Conservation (phyloP, 2,113 vertebrate species). For the Chinchilla lanigera region DNA sequence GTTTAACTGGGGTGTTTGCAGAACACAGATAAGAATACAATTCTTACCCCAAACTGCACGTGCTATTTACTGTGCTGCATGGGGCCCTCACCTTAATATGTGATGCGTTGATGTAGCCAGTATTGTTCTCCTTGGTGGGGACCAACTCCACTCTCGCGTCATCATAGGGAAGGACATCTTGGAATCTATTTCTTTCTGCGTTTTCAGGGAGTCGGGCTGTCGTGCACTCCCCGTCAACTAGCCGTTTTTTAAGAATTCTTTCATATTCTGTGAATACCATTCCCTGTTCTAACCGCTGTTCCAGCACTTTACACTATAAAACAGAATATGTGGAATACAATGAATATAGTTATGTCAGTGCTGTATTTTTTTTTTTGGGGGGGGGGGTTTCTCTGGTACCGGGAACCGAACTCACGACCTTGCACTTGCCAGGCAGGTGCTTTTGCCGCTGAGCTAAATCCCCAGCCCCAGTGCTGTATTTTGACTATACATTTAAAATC, state of each 20-base stretch:
- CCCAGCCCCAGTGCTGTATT: too few relatives aligned
- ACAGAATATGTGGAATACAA: neutral
- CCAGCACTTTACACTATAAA: constrained; percentile 92
- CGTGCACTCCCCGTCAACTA: constrained; percentile 86
- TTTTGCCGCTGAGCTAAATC: too few relatives aligned
- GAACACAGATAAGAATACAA: neutral
- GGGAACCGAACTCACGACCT: too few relatives aligned
- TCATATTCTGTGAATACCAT: constrained; percentile 97
- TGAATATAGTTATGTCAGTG: neutral
- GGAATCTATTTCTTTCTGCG: constrained; percentile 95
- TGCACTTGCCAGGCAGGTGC: too few relatives aligned
- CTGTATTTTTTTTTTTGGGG: too few relatives aligned
- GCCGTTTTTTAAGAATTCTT: constrained; percentile 90
- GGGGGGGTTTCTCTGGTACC: too few relatives aligned
- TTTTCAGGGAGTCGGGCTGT: constrained; percentile 93
- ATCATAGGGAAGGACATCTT: constrained; percentile 97
- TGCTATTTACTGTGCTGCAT: accelerated
- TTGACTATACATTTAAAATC: neutral
- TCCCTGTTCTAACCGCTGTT: constrained; percentile 93
- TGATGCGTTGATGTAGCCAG: constrained; percentile 98
- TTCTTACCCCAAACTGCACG: neutral
- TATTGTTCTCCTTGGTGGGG: constrained; percentile 99
- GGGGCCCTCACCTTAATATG: constrained; percentile 91
- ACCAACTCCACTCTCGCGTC: constrained; percentile 95
- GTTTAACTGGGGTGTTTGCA: neutral